Percentiles rank a stretch among this genome's conserved stretches.
These are phyloP conservation scores for Micrasema minimum DNA, from an alignment of 1,140 invertebrate species.

Conservation along the genomic window DNA sequence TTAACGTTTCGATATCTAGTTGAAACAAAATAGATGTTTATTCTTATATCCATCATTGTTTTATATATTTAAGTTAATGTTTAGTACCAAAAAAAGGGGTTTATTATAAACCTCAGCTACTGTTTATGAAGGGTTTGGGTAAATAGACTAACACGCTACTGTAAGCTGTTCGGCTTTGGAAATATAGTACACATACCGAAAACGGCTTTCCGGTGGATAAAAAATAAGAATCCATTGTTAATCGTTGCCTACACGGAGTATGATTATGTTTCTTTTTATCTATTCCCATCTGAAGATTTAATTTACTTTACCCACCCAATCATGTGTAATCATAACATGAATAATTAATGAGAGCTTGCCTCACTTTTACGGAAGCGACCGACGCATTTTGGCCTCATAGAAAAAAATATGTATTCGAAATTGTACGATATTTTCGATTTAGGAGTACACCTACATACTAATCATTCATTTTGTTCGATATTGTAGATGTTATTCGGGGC, in stretches of 20 bases:
- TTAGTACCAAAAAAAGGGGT: too few species aligned
- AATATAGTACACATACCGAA: neutral
- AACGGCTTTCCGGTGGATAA: constrained; percentile 4
- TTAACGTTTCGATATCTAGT: constrained; percentile 7
- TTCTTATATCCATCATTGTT: too few species aligned
- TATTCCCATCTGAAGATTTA: constrained; percentile 40
- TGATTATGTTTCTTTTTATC: constrained; percentile 34
- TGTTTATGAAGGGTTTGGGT: too few species aligned
- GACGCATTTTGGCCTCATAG: constrained; percentile 23
- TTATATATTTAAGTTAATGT: too few species aligned
- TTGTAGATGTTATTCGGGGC: constrained; percentile 30
- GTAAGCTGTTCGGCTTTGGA: neutral
- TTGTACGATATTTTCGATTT: constrained; percentile 38
- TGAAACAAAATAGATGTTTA: neutral
- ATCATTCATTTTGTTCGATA: constrained; percentile 37
- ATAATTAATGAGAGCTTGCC: constrained; percentile 42
- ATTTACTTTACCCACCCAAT: constrained; percentile 44
- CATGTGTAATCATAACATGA: constrained; percentile 42
- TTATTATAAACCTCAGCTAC: too few species aligned
- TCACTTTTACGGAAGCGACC: constrained; percentile 45
- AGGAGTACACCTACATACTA: constrained; percentile 40
- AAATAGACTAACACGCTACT: constrained; percentile 4
- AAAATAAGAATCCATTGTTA: constrained; percentile 19
- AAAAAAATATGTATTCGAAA: constrained; percentile 35
- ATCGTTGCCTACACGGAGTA: constrained; percentile 19